These are phyloP conservation scores for Entomyzon cyanotis DNA, from an alignment of 2,113 vertebrate genomes.

Conservation along the genomic window DNA sequence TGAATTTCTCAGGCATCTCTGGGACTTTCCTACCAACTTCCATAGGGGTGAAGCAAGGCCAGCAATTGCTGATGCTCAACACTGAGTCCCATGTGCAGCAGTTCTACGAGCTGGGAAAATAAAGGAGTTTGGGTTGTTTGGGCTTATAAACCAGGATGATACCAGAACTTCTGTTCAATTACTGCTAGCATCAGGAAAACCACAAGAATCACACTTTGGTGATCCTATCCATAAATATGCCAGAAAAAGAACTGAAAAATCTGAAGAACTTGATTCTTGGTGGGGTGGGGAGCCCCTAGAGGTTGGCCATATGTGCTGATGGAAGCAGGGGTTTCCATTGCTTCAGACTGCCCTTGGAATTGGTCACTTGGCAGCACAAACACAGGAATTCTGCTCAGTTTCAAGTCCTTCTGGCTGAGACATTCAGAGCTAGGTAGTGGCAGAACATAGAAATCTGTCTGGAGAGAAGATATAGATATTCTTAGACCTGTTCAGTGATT, in stretches of 20 bases:
- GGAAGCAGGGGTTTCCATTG: background rate
- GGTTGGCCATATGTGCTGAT: accelerated
- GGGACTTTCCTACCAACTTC: background rate
- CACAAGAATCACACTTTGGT: background rate
- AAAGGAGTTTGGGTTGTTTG: accelerated
- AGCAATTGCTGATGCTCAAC: background rate
- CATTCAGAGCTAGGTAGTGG: background rate
- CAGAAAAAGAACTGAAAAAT: background rate
- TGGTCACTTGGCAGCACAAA: background rate
- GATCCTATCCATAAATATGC: background rate
- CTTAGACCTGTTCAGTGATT: background rate
- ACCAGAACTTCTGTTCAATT: background rate
- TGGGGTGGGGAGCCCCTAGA: accelerated
- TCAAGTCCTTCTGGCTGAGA: background rate
- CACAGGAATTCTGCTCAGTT: background rate
- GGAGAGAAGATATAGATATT: background rate
- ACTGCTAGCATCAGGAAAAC: background rate
- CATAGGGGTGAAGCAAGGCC: background rate
- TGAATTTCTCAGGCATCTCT: background rate
- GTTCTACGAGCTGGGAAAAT: accelerated
- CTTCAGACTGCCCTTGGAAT: background rate
- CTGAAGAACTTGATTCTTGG: background rate
- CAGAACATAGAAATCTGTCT: background rate
- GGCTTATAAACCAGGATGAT: background rate
- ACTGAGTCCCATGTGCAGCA: background rate